Conservation (phyloP, 1,140 invertebrate genomes). For the Drosophila suzukii region DNA sequence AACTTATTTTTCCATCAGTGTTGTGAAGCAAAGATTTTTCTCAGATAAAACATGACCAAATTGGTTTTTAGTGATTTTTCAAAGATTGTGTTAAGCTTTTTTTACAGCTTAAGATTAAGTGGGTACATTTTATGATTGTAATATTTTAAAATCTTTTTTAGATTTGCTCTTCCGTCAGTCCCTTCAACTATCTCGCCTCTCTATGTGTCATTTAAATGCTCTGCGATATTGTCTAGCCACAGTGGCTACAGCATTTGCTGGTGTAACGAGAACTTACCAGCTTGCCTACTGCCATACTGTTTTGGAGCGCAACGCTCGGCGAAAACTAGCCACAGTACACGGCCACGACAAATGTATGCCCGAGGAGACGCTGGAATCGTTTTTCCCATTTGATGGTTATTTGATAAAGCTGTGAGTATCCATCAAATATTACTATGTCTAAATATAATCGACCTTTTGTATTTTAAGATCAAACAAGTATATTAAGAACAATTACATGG, state of each 20-base stretch:
- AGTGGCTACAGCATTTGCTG: conserved; percentile 93
- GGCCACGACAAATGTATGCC: conserved; percentile 84
- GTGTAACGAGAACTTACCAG: conserved; percentile 93
- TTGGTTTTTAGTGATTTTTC: no score
- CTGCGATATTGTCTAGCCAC: conserved; percentile 90
- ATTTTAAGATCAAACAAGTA: conserved; percentile 57
- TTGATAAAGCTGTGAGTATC: conserved; percentile 85
- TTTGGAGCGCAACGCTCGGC: conserved; percentile 91
- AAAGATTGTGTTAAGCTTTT: no score
- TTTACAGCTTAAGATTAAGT: no score
- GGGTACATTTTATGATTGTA: not conserved
- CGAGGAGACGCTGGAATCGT: conserved; percentile 87
- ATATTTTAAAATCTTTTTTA: conserved; percentile 77
- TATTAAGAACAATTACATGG: conserved; percentile 56
- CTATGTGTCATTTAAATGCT: conserved; percentile 94
- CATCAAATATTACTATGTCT: conserved; percentile 49
- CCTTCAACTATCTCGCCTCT: conserved; percentile 92
- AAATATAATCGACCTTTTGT: not conserved
- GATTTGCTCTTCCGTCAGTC: conserved; percentile 91
- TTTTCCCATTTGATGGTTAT: conserved; percentile 92
- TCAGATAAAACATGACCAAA: no score
- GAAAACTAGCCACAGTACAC: conserved; percentile 86
- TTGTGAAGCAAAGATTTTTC: no score
- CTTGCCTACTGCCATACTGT: conserved; percentile 96
- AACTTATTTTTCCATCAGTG: no score